A percentile compares a stretch with the other conserved stretches of the same genome.
Conservation (phyloP, 2,797 vertebrate species). For the Thripadectes ignobilis region DNA sequence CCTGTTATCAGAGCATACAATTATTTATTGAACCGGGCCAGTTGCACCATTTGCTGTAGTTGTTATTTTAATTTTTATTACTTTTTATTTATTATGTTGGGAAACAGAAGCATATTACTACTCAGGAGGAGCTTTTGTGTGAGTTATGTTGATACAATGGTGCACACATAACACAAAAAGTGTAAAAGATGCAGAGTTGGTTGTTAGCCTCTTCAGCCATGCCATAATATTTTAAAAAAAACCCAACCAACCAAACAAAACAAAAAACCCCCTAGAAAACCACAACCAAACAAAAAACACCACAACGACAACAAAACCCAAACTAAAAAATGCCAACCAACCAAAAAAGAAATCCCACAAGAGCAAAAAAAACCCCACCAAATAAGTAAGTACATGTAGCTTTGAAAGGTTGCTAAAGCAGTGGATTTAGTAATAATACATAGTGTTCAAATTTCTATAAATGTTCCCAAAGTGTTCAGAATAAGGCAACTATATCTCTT, state of each 20-base stretch:
- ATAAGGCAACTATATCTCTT: background rate
- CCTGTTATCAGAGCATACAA: background rate
- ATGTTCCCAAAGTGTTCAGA: background rate
- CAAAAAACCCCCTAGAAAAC: background rate
- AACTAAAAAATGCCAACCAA: background rate
- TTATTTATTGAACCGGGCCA: background rate
- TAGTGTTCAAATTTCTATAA: background rate
- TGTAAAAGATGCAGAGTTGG: background rate
- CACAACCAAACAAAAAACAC: background rate
- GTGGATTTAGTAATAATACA: background rate
- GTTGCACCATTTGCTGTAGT: background rate
- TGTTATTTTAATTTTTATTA: constrained; percentile 38
- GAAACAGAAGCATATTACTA: background rate
- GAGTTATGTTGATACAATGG: background rate
- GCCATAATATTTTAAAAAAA: background rate
- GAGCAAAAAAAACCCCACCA: background rate
- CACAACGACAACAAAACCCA: background rate
- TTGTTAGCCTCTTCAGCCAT: background rate
- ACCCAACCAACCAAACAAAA: background rate
- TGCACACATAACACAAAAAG: background rate
- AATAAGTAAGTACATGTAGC: background rate
- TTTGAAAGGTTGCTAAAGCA: background rate
- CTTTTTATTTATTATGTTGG: background rate
- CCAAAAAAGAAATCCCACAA: background rate
- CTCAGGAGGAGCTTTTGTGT: background rate